Evolutionary conservation across 1,140 invertebrate genomes (phyloP), one percentile per base, ranked within the genome.

Genomic region (Tetragnatha versicolor): DNA sequence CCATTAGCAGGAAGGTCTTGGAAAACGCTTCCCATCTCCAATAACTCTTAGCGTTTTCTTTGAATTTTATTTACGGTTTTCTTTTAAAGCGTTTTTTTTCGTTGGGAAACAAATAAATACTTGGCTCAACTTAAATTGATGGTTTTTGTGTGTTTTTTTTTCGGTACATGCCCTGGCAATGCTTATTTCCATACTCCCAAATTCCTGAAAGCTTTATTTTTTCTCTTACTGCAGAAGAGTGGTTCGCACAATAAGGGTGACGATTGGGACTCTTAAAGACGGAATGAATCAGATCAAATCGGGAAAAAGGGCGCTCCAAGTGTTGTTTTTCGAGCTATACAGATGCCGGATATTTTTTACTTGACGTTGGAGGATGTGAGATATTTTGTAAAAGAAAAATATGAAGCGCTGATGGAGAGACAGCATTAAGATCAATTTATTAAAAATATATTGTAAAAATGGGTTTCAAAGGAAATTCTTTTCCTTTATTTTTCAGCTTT

Each of bases 11-110:
- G 22, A 55, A 22, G 31, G 51, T 55, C 27, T 55, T 29, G 22
- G 25, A 55, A 55, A 29, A 14, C 27, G 51, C 27, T n/a, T n/a
- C 14, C 27, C 51, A 29, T 55, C 51, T 55, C 51, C 51, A 31
- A 55, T 55, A 55, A 55, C 51, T 55, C 51, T 55, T 55, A 25
- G 25, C 51, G 51, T 55, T 55, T 55, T 55, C 27, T 55, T 55
- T 55, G 22, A 29, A 55, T 55, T 55, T 55, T 55, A 14, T 10
- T 25, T 31, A 55, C 27, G 14, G 51, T 14, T 55, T 55, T 55
- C 51, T 55, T 55, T 17, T 31, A 25, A 25, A 55, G 51, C 51
- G 31, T 55, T 55, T n/a, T n/a, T n/a, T n/a, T 55, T 55, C 51
- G 14, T 12, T 25, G 22, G 27, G 7, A 55, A 55, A 55, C 51